These are phyloP conservation scores for Drosophila bipectinata DNA, from an alignment of 1,140 invertebrate genomes.

Conservation along the genomic window DNA sequence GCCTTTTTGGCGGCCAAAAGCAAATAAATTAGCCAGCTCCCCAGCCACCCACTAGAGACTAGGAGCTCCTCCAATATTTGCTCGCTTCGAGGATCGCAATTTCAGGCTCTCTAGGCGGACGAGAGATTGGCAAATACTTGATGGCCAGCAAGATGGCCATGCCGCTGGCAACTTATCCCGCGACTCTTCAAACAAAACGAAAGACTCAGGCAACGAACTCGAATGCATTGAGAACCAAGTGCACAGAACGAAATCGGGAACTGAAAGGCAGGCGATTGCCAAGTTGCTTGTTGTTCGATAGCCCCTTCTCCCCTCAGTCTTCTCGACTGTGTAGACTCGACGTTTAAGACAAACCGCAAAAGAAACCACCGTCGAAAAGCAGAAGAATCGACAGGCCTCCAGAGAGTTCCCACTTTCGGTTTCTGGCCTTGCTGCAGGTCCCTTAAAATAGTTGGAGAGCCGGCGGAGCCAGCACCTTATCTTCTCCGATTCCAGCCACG, in stretches of 20 bases:
- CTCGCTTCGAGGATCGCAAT: conserved; percentile 53
- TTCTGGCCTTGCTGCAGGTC: conserved; percentile 57
- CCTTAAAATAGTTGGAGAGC: conserved; percentile 68
- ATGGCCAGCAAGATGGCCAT: neutral
- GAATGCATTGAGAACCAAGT: conserved; percentile 65
- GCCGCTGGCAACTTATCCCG: conserved; percentile 17
- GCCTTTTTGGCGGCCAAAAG: neutral
- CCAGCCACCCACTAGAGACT: conserved; percentile 36
- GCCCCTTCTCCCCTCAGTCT: neutral
- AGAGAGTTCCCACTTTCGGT: conserved; percentile 76
- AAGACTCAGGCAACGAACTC: conserved; percentile 77
- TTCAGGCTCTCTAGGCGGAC: conserved; percentile 64
- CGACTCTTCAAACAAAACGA: conserved; percentile 45
- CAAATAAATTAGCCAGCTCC: conserved; percentile 34
- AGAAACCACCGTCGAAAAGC: conserved; percentile 15
- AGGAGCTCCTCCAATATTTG: conserved; percentile 42
- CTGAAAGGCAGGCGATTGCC: neutral
- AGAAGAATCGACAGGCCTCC: conserved; percentile 36
- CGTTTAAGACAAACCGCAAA: conserved; percentile 31
- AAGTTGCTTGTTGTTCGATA: neutral
- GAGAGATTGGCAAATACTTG: conserved; percentile 32
- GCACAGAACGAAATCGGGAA: conserved; percentile 39
- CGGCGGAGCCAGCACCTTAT: conserved; percentile 15
- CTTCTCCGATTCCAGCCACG: conserved; percentile 15
- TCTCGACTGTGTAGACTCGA: conserved; percentile 4